Percentiles rank a stretch among this genome's conserved stretches.
These are phyloP conservation scores for Eupsilia transversa DNA, from an alignment of 2,888 invertebrate genomes.

Conservation along the genomic window DNA sequence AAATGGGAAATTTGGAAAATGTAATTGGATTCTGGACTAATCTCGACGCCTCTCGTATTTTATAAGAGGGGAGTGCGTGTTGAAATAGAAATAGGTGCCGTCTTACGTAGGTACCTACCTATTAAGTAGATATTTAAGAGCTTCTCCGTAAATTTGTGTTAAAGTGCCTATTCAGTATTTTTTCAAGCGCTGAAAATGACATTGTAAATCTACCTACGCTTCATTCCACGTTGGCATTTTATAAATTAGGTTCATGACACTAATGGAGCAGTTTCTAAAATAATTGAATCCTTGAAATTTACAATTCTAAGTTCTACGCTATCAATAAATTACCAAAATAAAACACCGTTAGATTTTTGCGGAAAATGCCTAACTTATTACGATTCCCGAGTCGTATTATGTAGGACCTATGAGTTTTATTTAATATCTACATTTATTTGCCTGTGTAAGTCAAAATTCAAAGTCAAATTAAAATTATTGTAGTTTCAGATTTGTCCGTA, in stretches of 20 bases:
- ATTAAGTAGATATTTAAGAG: slow-evolving; percentile 13
- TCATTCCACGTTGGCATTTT: not conserved
- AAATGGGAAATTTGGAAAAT: slow-evolving; percentile 89
- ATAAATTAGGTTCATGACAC: not conserved
- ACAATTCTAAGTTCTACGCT: not conserved
- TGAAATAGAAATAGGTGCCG: slow-evolving; percentile 76
- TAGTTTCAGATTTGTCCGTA: too few species aligned
- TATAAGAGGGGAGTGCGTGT: slow-evolving; percentile 81
- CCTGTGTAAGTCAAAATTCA: too few species aligned
- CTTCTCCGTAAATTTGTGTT: slow-evolving; percentile 29
- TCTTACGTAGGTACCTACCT: slow-evolving; percentile 30
- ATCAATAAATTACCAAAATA: not conserved
- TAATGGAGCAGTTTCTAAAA: not conserved
- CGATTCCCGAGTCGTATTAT: too few species aligned
- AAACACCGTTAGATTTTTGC: not conserved
- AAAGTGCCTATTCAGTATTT: slow-evolving; percentile 26
- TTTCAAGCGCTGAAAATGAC: not conserved
- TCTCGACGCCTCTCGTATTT: slow-evolving; percentile 85
- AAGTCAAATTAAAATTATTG: too few species aligned
- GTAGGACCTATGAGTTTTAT: too few species aligned
- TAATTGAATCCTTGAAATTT: not conserved
- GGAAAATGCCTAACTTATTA: too few species aligned
- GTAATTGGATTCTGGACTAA: slow-evolving; percentile 89
- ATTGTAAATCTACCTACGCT: not conserved
- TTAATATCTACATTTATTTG: not conserved